Evolutionary conservation across 2,888 invertebrate species (phyloP), one percentile per base, ranked within the genome.

Genomic region (Germaria angustata): DNA sequence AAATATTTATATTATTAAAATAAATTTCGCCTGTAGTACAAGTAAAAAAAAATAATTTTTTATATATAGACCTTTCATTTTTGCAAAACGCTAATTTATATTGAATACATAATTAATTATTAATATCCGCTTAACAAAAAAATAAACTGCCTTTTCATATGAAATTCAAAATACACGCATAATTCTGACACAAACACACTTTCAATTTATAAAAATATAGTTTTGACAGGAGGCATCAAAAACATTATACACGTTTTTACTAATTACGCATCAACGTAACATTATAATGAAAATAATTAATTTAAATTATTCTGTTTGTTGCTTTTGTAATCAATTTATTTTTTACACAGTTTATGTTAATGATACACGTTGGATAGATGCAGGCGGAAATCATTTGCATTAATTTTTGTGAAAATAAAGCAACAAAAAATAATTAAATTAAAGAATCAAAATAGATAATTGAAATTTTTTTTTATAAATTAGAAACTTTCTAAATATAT

Each of bases 291-390:
- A 71, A 69, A 69, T 71, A 82, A 82, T 79, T 79, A 82, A 79
- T 69, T 82, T 75, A 68, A 81, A 78, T 81, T 81, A 81, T 68
- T 69, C 65, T 66, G 72, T 72, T 79, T 79, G 66, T 72, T 41
- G 53, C 34, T 68, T 72, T 73, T 41, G 15, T 17, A 55, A 53
- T 71, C 49, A 55, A 63, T 68, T 61, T 68, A 15, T 61, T 66
- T 41, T 72, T 73, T n/a, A n/a, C n/a, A 57, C 51, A 57, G 17
- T 39, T 63, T 68, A 72, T 69, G 39, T 61, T 75, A 49, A 57
- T 66, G 34, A 46, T 57, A 51, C 9, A 2, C 15, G n/a, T n/a
- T n/a, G 5, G 44, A 28, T 4, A 15, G 15, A 44, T 15, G 20
- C n/a, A 34, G 2, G 11, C 22, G 68, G 20, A 13, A 57, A 59